Base-by-base conservation (phyloP, 2,888 invertebrate genomes). In the Mechanitis mazaeus region DNA sequence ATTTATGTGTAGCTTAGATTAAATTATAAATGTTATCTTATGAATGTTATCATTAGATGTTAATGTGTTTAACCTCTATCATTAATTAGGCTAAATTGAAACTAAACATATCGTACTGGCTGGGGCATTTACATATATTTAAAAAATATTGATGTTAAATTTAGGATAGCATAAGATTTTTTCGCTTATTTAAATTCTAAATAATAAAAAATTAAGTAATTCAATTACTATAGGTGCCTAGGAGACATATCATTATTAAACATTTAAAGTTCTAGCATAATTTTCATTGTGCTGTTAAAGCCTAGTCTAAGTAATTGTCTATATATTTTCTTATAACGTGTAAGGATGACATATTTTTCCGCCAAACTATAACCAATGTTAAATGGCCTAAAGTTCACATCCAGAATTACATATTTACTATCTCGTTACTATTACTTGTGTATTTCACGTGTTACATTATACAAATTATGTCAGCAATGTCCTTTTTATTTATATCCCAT, bases 71-170 rank as follows among this genome's bases (percentile, higher is more conserved):
- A 80, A 82, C 79, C 79, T 78, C 77, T 81, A 79, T 73, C 73
- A 76, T 72, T 75, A 78, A 79, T 72, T 75, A 78, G 74, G 74
- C 76, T 79, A 75, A 72, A 70, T 69, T 77, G 82, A 83, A 88
- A 89, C 89, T 85, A 75, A 79, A 91, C 87, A 90, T 89, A 90
- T 90, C 77, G 42, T 9, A 76, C 85, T 90, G 90, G 90, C 90
- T 90, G 90, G 85, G 90, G 91, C 90, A 90, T 90, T 89, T 89
- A 86, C 81, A 81, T 80, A 79, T 73, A 69, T 75, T 74, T 69
- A 73, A 76, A 77, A 80, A 79, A 33, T 78, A 83, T 87, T 70
- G 84, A 76, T 87, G 87, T 87, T 86, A 83, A 76, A 67, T 50
- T 47, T 64, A 56, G 56, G 45, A 53, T 63, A 54, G 58, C 57